Evolutionary conservation across 2,888 invertebrate species (phyloP).

Genomic region (Tipula lateralis): DNA sequence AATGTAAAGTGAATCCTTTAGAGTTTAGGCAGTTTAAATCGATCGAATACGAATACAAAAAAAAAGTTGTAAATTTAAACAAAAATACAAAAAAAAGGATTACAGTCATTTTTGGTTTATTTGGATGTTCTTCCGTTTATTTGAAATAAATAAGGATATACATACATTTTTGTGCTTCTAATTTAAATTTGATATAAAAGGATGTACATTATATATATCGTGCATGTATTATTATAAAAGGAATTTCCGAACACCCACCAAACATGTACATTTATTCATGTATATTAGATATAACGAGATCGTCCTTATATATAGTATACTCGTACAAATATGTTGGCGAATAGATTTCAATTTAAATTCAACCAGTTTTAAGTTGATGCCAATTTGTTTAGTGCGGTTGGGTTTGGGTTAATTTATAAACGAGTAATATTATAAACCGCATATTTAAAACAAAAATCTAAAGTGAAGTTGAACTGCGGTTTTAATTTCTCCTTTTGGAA

Average conservation of each 20-base stretch:
- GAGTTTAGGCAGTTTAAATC: constrained; percentile 19
- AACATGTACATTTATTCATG: not conserved
- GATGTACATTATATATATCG: no score
- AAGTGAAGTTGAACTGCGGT: not conserved
- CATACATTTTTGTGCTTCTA: not conserved
- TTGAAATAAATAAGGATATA: constrained; percentile 11
- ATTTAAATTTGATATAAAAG: constrained; percentile 1
- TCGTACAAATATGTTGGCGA: no score
- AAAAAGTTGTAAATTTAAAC: not conserved
- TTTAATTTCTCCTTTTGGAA: not conserved
- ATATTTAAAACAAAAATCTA: not conserved
- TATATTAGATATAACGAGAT: not conserved
- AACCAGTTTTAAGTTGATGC: not conserved
- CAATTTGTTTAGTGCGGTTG: not conserved
- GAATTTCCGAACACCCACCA: not conserved
- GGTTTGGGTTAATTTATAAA: not conserved
- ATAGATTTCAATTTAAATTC: not conserved
- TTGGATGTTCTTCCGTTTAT: not conserved
- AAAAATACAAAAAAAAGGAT: not conserved
- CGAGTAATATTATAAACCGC: not conserved
- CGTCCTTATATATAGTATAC: not conserved
- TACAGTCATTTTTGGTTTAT: constrained; percentile 14
- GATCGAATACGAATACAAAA: not conserved
- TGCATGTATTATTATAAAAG: not conserved
- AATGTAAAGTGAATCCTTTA: not conserved